phyloP scores from a whole-genome alignment of 1,140 invertebrate species.

The Bursaphelenchus mucronatus region DNA sequence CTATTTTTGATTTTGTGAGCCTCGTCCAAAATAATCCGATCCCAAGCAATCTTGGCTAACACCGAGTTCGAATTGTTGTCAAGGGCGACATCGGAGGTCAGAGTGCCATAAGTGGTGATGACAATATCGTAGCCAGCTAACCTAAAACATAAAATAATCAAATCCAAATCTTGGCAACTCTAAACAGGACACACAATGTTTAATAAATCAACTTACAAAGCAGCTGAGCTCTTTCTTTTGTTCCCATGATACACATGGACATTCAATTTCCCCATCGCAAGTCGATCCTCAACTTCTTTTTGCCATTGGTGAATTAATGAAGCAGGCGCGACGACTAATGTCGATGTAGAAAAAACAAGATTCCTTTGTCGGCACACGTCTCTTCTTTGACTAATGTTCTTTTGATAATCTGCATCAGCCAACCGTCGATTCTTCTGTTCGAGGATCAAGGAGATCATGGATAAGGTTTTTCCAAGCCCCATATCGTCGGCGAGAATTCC shows the following conservation, averaged over 20 bases:
- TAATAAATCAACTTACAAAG: not conserved
- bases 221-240: slow-evolving; percentile 67
- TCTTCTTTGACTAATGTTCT: slow-evolving; percentile 36
- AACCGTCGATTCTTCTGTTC: slow-evolving; percentile 53
- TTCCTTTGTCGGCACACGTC: not conserved
- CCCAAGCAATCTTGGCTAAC: slow-evolving; percentile 72
- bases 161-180: not conserved
- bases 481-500: slow-evolving; percentile 82
- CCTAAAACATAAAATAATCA: not conserved
- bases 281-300: slow-evolving; percentile 72
- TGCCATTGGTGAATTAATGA: slow-evolving; percentile 74
- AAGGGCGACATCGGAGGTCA: slow-evolving; percentile 62
- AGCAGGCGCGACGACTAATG: slow-evolving; percentile 83
- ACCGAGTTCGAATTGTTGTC: slow-evolving; percentile 41
- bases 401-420: slow-evolving; percentile 26
- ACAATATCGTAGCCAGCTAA: slow-evolving; percentile 65
- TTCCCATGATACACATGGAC: slow-evolving; percentile 76
- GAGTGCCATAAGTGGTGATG: slow-evolving; percentile 65
- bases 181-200: not conserved
- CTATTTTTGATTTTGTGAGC: slow-evolving; percentile 83
- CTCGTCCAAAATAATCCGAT: slow-evolving; percentile 83
- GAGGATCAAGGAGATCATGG: slow-evolving; percentile 77
- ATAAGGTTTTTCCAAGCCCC: slow-evolving; percentile 84
- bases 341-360: slow-evolving; percentile 65
- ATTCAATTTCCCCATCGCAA: slow-evolving; percentile 67